Percentiles rank a stretch among this genome's conserved stretches.
Conservation (phyloP, 2,113 vertebrate species). For the Perca schrenkii region DNA sequence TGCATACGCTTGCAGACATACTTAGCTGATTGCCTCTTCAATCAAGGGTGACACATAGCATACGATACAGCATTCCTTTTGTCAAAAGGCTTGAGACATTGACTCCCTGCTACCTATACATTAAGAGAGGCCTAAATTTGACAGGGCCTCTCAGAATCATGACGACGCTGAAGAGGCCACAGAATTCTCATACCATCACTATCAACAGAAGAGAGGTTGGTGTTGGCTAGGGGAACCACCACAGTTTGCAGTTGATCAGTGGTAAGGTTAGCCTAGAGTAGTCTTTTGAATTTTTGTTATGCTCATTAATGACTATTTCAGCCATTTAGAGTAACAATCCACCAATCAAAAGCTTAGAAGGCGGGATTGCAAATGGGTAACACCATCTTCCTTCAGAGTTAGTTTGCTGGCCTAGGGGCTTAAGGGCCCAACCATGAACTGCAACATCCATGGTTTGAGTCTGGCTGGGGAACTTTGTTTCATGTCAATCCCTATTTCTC, state of each 20-base stretch:
- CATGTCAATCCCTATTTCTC: neutral
- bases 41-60: conserved; percentile 39
- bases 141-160: conserved; percentile 9
- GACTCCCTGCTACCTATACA: conserved; percentile 20
- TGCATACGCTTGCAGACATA: conserved; percentile 34
- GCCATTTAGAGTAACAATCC: neutral
- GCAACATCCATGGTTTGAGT: neutral
- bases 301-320: neutral
- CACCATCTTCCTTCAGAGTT: neutral
- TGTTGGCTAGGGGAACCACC: neutral
- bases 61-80: conserved; percentile 21
- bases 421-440: neutral
- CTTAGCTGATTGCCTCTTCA: conserved; percentile 47
- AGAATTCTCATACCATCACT: neutral
- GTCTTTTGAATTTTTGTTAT: neutral
- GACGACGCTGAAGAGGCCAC: neutral
- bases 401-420: neutral
- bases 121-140: conserved; percentile 28
- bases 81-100: conserved; percentile 34
- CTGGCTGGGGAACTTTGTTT: neutral
- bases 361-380: neutral
- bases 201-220: neutral
- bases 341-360: neutral
- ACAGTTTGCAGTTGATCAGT: neutral
- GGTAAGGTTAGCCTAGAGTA: neutral